These are phyloP conservation scores for Recurvirostra avosetta DNA, from an alignment of 2,113 vertebrate species.

Conservation along the genomic window DNA sequence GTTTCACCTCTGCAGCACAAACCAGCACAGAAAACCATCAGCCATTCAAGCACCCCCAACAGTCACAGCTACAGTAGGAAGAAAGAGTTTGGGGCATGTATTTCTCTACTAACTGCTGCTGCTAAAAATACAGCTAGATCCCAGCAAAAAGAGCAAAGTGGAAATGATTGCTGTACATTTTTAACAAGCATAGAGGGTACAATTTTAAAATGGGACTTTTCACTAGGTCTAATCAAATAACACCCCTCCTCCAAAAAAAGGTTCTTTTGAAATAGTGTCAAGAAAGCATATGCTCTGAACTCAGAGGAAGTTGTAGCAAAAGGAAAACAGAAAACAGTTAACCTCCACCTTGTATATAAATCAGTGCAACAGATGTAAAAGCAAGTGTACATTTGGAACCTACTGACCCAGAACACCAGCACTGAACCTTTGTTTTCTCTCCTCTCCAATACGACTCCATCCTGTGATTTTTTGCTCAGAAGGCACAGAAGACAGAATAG, in stretches of 20 bases:
- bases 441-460: background rate
- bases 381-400: slow-evolving; percentile 26
- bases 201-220: background rate
- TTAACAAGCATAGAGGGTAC: background rate
- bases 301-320: background rate
- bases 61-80: background rate
- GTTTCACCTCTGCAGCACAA: background rate
- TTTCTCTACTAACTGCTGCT: background rate
- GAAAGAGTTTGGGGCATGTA: rapidly evolving
- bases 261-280: background rate
- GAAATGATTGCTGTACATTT: background rate
- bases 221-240: background rate
- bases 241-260: background rate
- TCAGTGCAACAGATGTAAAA: slow-evolving; percentile 48
- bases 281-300: background rate
- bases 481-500: background rate
- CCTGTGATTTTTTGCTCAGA: background rate
- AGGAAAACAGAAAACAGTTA: slow-evolving; percentile 42
- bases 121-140: background rate
- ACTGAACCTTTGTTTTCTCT: background rate
- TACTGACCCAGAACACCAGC: slow-evolving; percentile 14
- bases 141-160: background rate
- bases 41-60: background rate
- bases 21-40: background rate
- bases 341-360: slow-evolving; percentile 40